Conservation (phyloP, 2,113 vertebrate species). For the Gallinago undulata region DNA sequence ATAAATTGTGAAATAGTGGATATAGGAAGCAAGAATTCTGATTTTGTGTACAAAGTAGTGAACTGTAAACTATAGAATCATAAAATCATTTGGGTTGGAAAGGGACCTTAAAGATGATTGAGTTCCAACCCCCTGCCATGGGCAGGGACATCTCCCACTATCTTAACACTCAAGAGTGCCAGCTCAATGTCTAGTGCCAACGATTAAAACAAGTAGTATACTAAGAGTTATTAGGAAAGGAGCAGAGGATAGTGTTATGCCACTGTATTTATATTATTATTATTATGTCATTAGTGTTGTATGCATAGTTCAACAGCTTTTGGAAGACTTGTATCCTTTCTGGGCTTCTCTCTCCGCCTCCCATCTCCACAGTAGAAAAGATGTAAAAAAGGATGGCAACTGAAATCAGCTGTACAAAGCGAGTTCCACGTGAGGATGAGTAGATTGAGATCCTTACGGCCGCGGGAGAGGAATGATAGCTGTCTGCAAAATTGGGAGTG, state of each 20-base stretch:
- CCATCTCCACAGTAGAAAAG: not conserved
- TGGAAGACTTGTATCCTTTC: not conserved
- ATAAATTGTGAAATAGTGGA: not conserved
- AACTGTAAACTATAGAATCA: not conserved
- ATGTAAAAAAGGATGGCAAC: not conserved
- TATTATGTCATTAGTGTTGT: not conserved
- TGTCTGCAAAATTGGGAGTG: not conserved
- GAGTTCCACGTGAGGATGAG: not conserved
- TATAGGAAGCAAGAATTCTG: not conserved
- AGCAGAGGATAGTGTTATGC: not conserved
- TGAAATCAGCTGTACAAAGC: not conserved
- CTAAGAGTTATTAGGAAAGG: not conserved
- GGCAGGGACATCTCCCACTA: too few relatives aligned
- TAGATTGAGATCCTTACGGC: not conserved
- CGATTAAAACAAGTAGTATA: not conserved
- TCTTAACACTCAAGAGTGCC: not conserved
- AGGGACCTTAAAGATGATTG: too few relatives aligned
- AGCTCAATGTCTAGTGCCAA: not conserved
- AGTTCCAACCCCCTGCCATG: too few relatives aligned
- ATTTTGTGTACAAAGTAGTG: not conserved
- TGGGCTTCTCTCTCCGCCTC: not conserved
- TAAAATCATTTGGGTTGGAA: too few relatives aligned
- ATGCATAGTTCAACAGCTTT: not conserved
- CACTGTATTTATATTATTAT: not conserved
- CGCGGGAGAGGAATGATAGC: not conserved